These are phyloP conservation scores for Malthinus seriepunctatus DNA, from an alignment of 2,888 invertebrate species.

Conservation along the genomic window DNA sequence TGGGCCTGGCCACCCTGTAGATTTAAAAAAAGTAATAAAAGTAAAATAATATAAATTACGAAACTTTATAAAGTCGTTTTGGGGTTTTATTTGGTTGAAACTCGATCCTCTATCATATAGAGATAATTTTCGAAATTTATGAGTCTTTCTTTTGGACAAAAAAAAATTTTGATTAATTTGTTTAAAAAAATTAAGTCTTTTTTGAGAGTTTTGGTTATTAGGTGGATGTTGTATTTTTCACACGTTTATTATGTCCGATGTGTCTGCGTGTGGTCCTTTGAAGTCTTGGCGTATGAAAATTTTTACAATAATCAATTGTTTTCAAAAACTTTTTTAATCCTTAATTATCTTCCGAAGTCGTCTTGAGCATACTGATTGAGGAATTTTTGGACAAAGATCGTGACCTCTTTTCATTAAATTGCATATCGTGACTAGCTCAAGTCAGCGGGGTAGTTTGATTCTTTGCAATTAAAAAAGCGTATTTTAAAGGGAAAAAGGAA, in stretches of 20 bases:
- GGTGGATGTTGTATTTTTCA: conserved; percentile 3
- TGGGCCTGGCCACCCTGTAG: neutral
- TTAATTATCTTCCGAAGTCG: conserved; percentile 28
- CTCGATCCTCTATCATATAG: neutral
- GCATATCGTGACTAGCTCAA: conserved; percentile 6
- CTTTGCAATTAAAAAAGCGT: conserved; percentile 2
- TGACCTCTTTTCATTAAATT: conserved; percentile 12
- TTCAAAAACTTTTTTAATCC: conserved; percentile 16
- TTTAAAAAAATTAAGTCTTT: too few relatives aligned
- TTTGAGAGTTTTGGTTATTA: too few relatives aligned
- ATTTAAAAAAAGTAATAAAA: neutral
- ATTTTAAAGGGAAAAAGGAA: neutral
- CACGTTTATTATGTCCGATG: neutral
- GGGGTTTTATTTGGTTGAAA: conserved; percentile 3
- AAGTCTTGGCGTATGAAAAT: too few relatives aligned
- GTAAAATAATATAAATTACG: conserved; percentile 4
- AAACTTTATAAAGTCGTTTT: conserved; percentile 5
- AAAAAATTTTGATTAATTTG: neutral
- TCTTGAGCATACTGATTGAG: conserved; percentile 25
- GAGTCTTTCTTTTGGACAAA: neutral
- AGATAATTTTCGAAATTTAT: conserved; percentile 4
- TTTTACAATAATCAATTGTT: conserved; percentile 23
- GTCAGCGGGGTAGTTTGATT: conserved; percentile 6
- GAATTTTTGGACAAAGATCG: conserved; percentile 26
- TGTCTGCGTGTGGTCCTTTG: conserved; percentile 15